phyloP scores from a whole-genome alignment of 1,140 invertebrate species.

The Achatina immaculata region DNA sequence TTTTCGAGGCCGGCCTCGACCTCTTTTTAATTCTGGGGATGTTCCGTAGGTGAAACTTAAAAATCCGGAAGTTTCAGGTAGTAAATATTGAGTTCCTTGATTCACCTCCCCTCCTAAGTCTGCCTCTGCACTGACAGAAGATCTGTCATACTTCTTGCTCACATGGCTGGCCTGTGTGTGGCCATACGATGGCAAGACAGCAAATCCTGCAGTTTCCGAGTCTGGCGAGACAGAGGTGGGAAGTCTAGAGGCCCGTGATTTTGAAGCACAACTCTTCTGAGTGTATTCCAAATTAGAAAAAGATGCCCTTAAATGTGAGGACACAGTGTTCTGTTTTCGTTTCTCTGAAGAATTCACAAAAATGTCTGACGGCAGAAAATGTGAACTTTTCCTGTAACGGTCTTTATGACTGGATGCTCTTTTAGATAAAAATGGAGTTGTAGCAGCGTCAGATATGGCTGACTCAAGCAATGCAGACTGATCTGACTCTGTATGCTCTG shows the following conservation, averaged over 20 bases:
- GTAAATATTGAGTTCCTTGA: constrained; percentile 10
- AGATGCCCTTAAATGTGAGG: not conserved
- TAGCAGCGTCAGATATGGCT: not conserved
- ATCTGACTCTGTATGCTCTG: not conserved
- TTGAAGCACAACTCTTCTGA: not conserved
- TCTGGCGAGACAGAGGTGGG: not conserved
- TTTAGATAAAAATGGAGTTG: not conserved
- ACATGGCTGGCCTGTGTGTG: not conserved
- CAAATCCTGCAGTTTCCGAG: not conserved
- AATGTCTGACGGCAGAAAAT: not conserved
- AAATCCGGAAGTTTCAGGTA: constrained; percentile 29
- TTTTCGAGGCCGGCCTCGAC: constrained; percentile 29
- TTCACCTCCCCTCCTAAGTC: not conserved
- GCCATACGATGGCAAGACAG: not conserved
- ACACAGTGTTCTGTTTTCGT: not conserved
- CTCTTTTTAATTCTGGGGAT: constrained; percentile 12
- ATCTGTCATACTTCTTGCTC: not conserved
- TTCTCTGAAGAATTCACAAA: not conserved
- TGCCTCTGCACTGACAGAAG: not conserved
- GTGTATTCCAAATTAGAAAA: not conserved
- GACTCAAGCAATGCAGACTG: not conserved
- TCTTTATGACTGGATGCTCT: not conserved
- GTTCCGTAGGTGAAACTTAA: not conserved
- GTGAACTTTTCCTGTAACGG: not conserved
- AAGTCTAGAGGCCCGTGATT: not conserved